Base-by-base conservation (phyloP, 2,113 vertebrate genomes). In the Leiothrix lutea region DNA sequence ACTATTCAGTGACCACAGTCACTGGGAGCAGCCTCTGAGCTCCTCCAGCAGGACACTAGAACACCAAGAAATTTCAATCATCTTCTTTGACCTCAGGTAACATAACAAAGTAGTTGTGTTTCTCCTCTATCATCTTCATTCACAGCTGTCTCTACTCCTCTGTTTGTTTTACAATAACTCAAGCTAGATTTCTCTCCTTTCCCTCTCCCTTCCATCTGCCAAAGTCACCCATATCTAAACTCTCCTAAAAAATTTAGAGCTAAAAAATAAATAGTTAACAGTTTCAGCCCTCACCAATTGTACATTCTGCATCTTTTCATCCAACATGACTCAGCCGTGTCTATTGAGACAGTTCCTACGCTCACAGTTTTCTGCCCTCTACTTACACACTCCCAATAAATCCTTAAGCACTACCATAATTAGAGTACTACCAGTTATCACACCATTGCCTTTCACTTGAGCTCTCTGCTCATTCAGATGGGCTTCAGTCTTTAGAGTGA, bases 1-100 rank as follows among this genome's bases (percentile, higher is more conserved):
- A 50, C 28, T 62, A 5, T 14, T 57, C n/a, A 26, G 29, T 28
- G 22, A 71, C 14, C 0, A 0, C 1, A 4, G 62, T 25, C 45
- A 26, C 9, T 12, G 14, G 40, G 7, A 77, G 33, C 64, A 94
- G 72, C 44, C 38, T 38, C 48, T 20, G 14, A 67, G 8, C 9
- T 45, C n/a, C 42, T 65, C 40, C 42, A 57, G 45, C 31, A 4
- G 0, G 33, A 40, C 35, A 53, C 8, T 11, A 8, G 6, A 31
- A 38, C 51, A 71, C 16, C 42, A 50, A 58, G 13, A 53, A 24
- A 21, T 31, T 25, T n/a, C 12, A 86, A 54, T 33, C 0, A 36
- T 10, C 22, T 58, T 58, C 14, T 50, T 47, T 70, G 60, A 67
- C 11, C 19, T 17, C 35, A 67, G 29, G 14, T 31, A 35, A 54